Conservation (phyloP, 2,888 invertebrate species). For the Xiphydria camelus region DNA sequence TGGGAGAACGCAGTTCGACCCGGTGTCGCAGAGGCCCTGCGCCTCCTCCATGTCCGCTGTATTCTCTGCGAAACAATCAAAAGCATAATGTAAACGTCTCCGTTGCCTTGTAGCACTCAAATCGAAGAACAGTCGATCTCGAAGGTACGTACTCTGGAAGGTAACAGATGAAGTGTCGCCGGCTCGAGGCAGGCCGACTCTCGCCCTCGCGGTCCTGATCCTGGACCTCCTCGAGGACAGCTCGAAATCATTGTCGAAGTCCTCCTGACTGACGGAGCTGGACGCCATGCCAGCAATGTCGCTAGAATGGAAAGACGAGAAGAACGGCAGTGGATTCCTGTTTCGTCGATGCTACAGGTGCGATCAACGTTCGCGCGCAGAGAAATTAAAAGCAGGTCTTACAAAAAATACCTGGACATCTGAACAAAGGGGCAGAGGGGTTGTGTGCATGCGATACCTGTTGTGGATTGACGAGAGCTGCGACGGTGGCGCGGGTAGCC, state of each 20-base stretch:
- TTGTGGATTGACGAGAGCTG: conserved; percentile 20
- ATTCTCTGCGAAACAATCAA: conserved; percentile 26
- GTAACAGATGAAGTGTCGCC: conserved; percentile 37
- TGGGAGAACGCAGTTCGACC: conserved; percentile 37
- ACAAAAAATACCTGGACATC: conserved; percentile 52
- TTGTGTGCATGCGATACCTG: conserved; percentile 36
- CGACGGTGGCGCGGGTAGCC: conserved; percentile 22
- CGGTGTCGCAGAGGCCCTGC: conserved; percentile 42
- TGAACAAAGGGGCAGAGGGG: conserved; percentile 44
- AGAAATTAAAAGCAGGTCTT: conserved; percentile 33
- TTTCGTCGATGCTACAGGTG: no score
- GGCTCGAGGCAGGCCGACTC: conserved; percentile 45
- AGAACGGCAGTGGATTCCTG: background rate
- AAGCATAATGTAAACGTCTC: background rate
- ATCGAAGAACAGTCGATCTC: background rate
- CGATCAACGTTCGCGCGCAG: conserved; percentile 12
- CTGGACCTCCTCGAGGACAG: conserved; percentile 60
- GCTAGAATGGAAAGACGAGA: conserved; percentile 24
- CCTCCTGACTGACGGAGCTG: conserved; percentile 65
- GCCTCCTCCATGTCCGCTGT: conserved; percentile 39
- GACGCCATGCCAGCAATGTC: conserved; percentile 61
- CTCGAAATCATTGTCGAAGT: conserved; percentile 63
- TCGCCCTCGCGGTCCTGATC: conserved; percentile 60
- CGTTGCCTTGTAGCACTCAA: background rate
- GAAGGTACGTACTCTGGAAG: conserved; percentile 39